Percentiles rank a stretch among this genome's conserved stretches.
Evolutionary conservation across 2,888 invertebrate species (phyloP).

Genomic region (Habroteleia sp.): DNA sequence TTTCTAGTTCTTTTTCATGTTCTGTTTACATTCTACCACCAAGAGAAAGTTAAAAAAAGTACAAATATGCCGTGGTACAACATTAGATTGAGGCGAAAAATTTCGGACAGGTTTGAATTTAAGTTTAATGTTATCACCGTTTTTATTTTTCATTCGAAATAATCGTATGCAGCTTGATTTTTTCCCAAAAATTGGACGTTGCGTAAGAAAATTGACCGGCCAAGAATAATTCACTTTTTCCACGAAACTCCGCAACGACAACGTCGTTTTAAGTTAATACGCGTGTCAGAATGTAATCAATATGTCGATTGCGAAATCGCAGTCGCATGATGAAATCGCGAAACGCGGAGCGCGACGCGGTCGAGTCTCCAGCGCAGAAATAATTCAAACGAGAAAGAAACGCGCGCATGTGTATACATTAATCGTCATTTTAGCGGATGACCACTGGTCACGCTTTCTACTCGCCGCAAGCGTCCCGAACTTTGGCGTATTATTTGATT

Average conservation of each 20-base stretch:
- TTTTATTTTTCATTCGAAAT: too few relatives aligned
- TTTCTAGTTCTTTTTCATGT: too few relatives aligned
- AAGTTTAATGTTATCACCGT: too few relatives aligned
- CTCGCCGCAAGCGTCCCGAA: slow-evolving; percentile 58
- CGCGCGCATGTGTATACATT: slow-evolving; percentile 34
- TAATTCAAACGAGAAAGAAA: slow-evolving; percentile 9
- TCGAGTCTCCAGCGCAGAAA: slow-evolving; percentile 8
- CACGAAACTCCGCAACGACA: not conserved
- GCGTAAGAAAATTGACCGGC: too few relatives aligned
- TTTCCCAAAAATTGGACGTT: too few relatives aligned
- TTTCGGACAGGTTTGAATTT: too few relatives aligned
- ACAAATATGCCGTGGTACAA: too few relatives aligned
- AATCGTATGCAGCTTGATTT: too few relatives aligned
- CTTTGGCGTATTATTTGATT: slow-evolving; percentile 51
- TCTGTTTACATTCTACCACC: too few relatives aligned
- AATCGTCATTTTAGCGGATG: slow-evolving; percentile 69
- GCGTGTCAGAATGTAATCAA: slow-evolving; percentile 26
- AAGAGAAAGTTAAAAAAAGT: too few relatives aligned
- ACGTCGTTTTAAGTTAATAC: slow-evolving; percentile 16
- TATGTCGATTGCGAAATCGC: slow-evolving; percentile 25
- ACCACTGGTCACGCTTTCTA: slow-evolving; percentile 72
- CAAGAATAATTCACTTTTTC: slow-evolving; percentile 1
- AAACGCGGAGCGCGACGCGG: not conserved
- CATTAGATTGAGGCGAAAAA: too few relatives aligned
- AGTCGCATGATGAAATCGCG: slow-evolving; percentile 19